These are phyloP conservation scores for Bursaphelenchus okinawaensis DNA, from an alignment of 2,888 invertebrate species.

Conservation along the genomic window DNA sequence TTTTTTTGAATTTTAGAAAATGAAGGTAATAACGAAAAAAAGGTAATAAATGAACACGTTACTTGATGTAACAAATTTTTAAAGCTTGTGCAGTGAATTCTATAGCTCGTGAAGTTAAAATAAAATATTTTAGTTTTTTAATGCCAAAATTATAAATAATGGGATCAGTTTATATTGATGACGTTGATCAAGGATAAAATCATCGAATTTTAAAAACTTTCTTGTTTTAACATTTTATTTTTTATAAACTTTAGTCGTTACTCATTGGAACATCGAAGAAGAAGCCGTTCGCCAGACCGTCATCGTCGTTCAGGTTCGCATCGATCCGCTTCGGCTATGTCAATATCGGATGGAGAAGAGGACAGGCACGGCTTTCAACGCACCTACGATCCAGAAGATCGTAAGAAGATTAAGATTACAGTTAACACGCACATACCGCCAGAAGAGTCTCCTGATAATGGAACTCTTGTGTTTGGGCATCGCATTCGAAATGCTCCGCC, in stretches of 20 bases:
- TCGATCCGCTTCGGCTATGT: neutral
- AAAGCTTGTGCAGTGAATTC: too few relatives aligned
- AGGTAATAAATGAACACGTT: too few relatives aligned
- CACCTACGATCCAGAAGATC: neutral
- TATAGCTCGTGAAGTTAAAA: too few relatives aligned
- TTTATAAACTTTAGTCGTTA: neutral
- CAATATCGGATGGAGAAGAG: neutral
- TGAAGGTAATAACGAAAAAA: too few relatives aligned
- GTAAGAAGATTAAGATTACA: neutral
- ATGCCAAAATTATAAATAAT: too few relatives aligned
- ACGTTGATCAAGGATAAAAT: too few relatives aligned
- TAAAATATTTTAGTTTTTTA: too few relatives aligned
- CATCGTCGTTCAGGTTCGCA: neutral
- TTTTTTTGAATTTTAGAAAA: too few relatives aligned
- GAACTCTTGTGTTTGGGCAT: neutral
- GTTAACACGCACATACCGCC: neutral
- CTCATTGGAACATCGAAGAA: neutral
- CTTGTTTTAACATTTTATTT: too few relatives aligned
- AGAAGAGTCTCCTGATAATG: neutral
- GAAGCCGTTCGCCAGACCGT: neutral
- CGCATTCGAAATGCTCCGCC: conserved; percentile 5
- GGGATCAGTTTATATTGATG: too few relatives aligned
- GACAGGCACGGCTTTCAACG: neutral
- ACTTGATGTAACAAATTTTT: too few relatives aligned
- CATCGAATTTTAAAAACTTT: too few relatives aligned